Conservation (phyloP, 2,797 vertebrate species). For the Spinus pinus region DNA sequence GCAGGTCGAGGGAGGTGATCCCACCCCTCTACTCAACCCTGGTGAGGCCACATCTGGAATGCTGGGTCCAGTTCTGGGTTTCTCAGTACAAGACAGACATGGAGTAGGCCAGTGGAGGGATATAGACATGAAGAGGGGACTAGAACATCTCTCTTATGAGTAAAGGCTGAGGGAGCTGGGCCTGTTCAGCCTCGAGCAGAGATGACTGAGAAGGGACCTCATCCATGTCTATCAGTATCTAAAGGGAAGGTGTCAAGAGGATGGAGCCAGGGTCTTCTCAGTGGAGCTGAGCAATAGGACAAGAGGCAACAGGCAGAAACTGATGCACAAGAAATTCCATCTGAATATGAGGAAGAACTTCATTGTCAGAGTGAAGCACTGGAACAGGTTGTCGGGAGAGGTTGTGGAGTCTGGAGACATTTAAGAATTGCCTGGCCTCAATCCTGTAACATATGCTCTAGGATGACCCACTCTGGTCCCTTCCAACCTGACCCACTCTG, state of each 20-base stretch:
- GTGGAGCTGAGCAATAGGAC: neutral
- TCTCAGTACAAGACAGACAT: neutral
- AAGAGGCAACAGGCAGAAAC: neutral
- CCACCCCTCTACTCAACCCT: neutral
- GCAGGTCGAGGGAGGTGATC: neutral
- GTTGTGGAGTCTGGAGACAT: neutral
- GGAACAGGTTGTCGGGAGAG: neutral
- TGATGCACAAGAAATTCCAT: neutral
- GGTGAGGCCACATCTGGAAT: neutral
- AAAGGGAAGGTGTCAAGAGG: neutral
- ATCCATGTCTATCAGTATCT: neutral
- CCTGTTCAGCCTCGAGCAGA: neutral
- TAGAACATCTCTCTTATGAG: neutral
- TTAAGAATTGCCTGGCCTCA: neutral
- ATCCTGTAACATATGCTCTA: neutral
- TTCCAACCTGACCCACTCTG: neutral
- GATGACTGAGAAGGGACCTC: neutral
- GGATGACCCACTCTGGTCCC: neutral
- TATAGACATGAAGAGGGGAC: neutral
- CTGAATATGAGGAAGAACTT: neutral
- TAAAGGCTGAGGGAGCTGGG: neutral
- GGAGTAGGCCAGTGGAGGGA: neutral
- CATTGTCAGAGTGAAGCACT: neutral
- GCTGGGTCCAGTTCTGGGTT: neutral
- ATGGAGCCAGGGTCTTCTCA: neutral